Conservation (phyloP, 30 jellyfish, hydroid and myxozoan genomes). For the Aurelia aurita region DNA sequence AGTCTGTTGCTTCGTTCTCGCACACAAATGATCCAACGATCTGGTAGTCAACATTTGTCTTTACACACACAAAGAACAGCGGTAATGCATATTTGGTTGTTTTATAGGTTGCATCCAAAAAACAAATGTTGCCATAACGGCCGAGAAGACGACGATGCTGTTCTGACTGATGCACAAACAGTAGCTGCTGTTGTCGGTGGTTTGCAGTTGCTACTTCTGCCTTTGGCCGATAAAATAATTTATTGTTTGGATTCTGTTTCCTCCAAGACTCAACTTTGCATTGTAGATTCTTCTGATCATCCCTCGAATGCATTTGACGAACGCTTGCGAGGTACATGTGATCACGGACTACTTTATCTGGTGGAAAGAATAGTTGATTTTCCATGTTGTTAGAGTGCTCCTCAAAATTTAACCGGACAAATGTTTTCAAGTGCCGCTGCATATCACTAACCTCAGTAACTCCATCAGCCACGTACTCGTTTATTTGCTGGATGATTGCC, state of each 20-base stretch:
- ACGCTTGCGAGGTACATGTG: slow-evolving; percentile 2
- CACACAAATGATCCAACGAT: slow-evolving; percentile 34
- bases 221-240: too few relatives aligned
- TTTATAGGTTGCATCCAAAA: slow-evolving; percentile 55
- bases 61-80: slow-evolving; percentile 30
- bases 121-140: slow-evolving; percentile 33
- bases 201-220: too few relatives aligned
- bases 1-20: neutral
- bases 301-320: too few relatives aligned
- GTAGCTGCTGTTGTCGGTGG: neutral
- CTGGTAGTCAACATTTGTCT: slow-evolving; percentile 47
- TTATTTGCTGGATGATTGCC: slow-evolving; percentile 14
- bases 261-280: too few relatives aligned
- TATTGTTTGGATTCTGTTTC: too few relatives aligned
- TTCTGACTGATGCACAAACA: slow-evolving; percentile 27
- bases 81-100: slow-evolving; percentile 56
- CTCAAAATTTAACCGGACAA: slow-evolving; percentile 9
- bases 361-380: slow-evolving; percentile 31
- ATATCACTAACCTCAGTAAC: slow-evolving; percentile 29
- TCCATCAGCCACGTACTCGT: slow-evolving; percentile 12
- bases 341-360: slow-evolving; percentile 17
- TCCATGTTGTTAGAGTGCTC: slow-evolving; percentile 5
- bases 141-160: slow-evolving; percentile 24
- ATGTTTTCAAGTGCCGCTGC: slow-evolving; percentile 28
- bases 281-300: too few relatives aligned